Percentiles rank a stretch among this genome's conserved stretches.
These are phyloP conservation scores for Oreortyx pictus DNA, from an alignment of 2,797 vertebrate genomes.

Conservation along the genomic window DNA sequence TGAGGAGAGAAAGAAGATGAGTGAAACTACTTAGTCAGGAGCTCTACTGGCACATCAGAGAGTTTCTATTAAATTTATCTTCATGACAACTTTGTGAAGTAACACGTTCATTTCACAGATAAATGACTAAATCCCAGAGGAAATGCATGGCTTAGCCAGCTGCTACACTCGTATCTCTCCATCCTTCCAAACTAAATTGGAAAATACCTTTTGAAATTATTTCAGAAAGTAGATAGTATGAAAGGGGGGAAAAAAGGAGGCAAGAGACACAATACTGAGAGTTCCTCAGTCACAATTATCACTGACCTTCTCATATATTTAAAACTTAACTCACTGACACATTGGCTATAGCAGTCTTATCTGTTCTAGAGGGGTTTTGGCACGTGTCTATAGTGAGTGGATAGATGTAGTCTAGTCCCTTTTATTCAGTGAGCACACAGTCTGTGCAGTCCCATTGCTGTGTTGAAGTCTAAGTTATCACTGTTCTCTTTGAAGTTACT, in stretches of 20 bases:
- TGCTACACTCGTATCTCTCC: not conserved
- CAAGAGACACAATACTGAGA: not conserved
- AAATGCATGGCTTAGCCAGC: not conserved
- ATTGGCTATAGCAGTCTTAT: not conserved
- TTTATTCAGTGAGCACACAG: not conserved
- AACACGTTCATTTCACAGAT: not conserved
- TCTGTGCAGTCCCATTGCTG: not conserved
- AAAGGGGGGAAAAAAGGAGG: rapidly evolving
- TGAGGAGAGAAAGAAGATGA: not conserved
- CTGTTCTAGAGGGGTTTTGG: not conserved
- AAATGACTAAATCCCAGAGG: not conserved
- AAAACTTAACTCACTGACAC: not conserved
- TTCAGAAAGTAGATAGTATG: not conserved
- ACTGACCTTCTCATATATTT: not conserved
- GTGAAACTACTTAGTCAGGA: not conserved
- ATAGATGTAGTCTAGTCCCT: not conserved
- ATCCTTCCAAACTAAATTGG: not conserved
- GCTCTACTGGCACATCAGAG: not conserved
- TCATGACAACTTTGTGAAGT: not conserved
- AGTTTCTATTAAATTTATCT: not conserved
- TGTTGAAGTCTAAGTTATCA: not conserved
- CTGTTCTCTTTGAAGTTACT: not conserved
- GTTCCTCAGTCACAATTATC: not conserved
- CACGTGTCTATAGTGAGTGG: not conserved
- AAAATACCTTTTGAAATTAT: not conserved